A percentile compares a stretch with the other conserved stretches of the same genome.
Evolutionary conservation across 2,113 vertebrate species (phyloP).

Genomic region (Periophthalmodon schlosseri): DNA sequence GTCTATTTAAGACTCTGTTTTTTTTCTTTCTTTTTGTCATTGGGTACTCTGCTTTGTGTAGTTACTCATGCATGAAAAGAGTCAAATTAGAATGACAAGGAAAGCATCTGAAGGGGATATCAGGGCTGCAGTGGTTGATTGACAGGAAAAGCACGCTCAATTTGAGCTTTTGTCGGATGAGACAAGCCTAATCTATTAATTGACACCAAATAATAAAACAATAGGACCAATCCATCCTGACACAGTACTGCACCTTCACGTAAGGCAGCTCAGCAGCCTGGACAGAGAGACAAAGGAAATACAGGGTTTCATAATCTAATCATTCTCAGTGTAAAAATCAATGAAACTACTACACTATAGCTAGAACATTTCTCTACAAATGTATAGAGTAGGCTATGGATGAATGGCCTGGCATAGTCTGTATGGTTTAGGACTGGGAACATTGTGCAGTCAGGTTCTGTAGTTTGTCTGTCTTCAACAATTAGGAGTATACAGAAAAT

Average conservation of each 20-base stretch:
- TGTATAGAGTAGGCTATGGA: constrained; percentile 44
- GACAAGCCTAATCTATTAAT: constrained; percentile 10
- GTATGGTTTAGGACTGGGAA: constrained; percentile 16
- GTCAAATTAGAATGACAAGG: background rate
- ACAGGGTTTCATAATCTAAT: constrained; percentile 68
- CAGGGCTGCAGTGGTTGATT: background rate
- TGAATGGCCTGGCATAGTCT: constrained; percentile 15
- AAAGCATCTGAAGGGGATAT: background rate
- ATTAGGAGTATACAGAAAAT: background rate
- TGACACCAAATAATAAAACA: background rate
- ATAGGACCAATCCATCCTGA: background rate
- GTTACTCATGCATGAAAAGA: background rate
- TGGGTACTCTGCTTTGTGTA: constrained; percentile 4
- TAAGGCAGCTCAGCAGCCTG: constrained; percentile 16
- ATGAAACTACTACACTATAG: constrained; percentile 35
- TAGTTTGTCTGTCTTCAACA: background rate
- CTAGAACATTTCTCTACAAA: constrained; percentile 47
- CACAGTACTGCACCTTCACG: constrained; percentile 1
- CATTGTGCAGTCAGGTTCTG: constrained; percentile 36
- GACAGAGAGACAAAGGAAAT: constrained; percentile 51
- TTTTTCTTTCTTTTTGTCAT: constrained; percentile 22
- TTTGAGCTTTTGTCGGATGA: constrained; percentile 14
- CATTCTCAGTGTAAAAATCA: constrained; percentile 53
- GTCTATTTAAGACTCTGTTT: constrained; percentile 11
- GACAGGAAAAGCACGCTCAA: constrained; percentile 10